These are phyloP conservation scores for Diceros bicornis DNA, from an alignment of 2,797 vertebrate species.

Conservation along the genomic window DNA sequence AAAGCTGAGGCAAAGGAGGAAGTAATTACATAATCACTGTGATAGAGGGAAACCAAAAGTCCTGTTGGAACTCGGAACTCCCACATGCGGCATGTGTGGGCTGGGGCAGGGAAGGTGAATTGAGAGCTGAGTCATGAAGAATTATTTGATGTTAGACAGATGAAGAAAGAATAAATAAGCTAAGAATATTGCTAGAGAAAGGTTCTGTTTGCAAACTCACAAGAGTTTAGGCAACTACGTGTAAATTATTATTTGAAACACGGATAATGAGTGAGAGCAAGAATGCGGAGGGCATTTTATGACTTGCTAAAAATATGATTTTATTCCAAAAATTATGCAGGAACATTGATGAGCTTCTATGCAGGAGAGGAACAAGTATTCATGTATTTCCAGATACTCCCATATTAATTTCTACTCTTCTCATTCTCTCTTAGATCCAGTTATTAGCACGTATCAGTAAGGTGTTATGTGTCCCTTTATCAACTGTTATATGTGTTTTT, in stretches of 20 bases:
- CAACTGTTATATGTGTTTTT: neutral
- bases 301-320: neutral
- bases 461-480: neutral
- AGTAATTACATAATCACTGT: neutral
- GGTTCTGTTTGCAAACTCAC: neutral
- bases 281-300: neutral
- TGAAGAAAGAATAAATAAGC: neutral
- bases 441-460: neutral
- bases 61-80: neutral
- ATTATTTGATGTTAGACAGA: neutral
- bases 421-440: neutral
- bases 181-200: neutral
- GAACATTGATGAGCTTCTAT: neutral
- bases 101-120: neutral
- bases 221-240: neutral
- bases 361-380: neutral
- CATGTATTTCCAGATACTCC: neutral
- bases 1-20: neutral
- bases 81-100: neutral
- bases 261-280: neutral
- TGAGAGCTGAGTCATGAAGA: neutral
- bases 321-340: neutral
- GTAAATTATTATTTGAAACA: neutral
- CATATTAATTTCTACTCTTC: neutral
- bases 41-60: neutral